Evolutionary conservation across 2,113 vertebrate genomes (phyloP), one percentile per base, ranked within the genome.

Genomic region (Atherinomorus stipes): DNA sequence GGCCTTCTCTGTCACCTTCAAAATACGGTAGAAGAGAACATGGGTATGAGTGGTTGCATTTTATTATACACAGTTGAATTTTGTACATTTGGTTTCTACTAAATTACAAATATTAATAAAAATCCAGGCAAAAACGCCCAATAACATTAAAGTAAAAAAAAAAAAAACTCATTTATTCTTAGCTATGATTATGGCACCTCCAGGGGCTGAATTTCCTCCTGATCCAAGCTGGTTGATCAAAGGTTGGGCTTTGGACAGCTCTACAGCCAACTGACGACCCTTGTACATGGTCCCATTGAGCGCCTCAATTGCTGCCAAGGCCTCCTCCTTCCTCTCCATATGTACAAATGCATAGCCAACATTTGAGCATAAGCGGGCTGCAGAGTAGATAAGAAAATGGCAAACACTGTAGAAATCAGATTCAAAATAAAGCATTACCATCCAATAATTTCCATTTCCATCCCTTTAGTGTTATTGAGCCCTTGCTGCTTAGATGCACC

Each of bases 301-400:
- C 19, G 95, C 95, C 47, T 97, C 96, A 52, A 98, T 98, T 74
- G 97, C 96, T 80, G 91, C 93, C 85, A 95, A 83, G 80, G 96
- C 96, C 69, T 97, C 96, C 83, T 97, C 97, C 93, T 97, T 96
- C 78, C 94, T 96, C 93, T 98, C 97, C 97, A 99, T 99, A 91
- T 98, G 96, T 88, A 99, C 96, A 93, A 99, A 99, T 56, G 97
- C 96, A 85, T 96, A 98, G 89, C 97, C 96, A 91, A 95, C 94
- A 67, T 90, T 93, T 61, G 91, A 94, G 45, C 93, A 93, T 78
- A 92, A 87, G 58, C 93, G 89, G 53, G 92, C 93, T 95, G 89
- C 75, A 70, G 73, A 23, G 68, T 5, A 34, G 1, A 78, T 4
- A 5, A 76, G 23, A 47, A 63, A 56, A 22, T 15, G n/a, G 4